phyloP scores from a whole-genome alignment of 2,113 vertebrate species.

The Tachuris rubrigastra region DNA sequence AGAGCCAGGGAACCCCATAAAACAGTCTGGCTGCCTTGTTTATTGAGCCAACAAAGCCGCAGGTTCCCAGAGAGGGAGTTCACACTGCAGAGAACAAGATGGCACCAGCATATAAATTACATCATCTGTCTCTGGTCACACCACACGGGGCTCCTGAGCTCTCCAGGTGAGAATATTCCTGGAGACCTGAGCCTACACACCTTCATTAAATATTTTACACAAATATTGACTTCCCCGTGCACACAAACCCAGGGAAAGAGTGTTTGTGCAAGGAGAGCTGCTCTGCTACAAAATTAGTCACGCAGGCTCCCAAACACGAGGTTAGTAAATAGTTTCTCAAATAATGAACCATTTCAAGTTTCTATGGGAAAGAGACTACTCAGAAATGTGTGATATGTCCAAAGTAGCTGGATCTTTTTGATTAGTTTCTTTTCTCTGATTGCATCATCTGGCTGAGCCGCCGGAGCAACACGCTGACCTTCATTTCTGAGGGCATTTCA shows the following conservation, averaged over 20 bases:
- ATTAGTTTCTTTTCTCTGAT: not conserved
- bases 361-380: conserved; percentile 20
- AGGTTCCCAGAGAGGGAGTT: not conserved
- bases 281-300: not conserved
- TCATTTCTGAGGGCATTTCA: not conserved
- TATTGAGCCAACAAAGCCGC: not conserved
- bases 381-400: not conserved
- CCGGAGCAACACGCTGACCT: not conserved
- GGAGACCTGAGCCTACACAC: conserved; percentile 34
- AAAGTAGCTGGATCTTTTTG: conserved; percentile 8
- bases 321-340: conserved; percentile 32
- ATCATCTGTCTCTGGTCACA: not conserved
- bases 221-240: conserved; percentile 65
- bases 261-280: conserved; percentile 48
- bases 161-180: conserved; percentile 41
- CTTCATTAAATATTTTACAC: conserved; percentile 67
- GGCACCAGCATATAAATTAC: not conserved
- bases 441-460: not conserved
- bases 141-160: not conserved
- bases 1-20: not conserved
- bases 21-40: not conserved
- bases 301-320: not conserved
- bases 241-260: conserved; percentile 15
- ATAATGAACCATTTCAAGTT: conserved; percentile 12
- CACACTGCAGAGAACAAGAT: not conserved